Conservation (phyloP, 2,113 vertebrate genomes). For the Eidolon helvum region DNA sequence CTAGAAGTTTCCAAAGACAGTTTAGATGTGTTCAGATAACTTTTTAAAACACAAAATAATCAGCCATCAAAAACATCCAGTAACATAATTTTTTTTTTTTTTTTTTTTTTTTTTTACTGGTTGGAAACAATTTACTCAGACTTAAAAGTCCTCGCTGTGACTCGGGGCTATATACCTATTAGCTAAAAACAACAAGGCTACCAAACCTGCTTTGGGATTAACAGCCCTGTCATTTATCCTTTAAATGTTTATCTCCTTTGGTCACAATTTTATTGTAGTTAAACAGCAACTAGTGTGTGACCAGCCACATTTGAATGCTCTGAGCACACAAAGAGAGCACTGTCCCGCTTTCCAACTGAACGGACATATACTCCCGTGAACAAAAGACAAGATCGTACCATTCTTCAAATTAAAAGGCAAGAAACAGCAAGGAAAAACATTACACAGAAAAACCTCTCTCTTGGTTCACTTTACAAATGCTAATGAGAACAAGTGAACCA, state of each 20-base stretch:
- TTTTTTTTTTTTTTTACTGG: not conserved
- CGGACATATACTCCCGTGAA: conserved; percentile 67
- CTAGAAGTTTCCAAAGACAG: not conserved
- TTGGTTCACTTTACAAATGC: conserved; percentile 77
- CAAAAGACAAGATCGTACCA: conserved; percentile 76
- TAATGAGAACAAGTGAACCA: conserved; percentile 70
- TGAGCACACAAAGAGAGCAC: conserved; percentile 56
- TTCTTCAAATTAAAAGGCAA: conserved; percentile 76
- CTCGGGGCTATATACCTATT: conserved; percentile 31
- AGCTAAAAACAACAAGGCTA: conserved; percentile 68
- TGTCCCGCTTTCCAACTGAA: conserved; percentile 75
- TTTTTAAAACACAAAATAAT: conserved; percentile 22
- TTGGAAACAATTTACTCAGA: not conserved
- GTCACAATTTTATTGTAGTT: conserved; percentile 76
- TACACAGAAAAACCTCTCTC: conserved; percentile 74
- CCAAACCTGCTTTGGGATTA: conserved; percentile 66
- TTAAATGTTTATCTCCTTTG: conserved; percentile 73
- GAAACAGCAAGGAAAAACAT: conserved; percentile 70
- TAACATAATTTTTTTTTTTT: not conserved
- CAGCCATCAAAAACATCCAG: not conserved
- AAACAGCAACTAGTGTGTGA: conserved; percentile 77
- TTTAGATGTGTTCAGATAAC: not conserved
- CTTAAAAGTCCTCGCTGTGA: conserved; percentile 15
- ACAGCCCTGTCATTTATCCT: conserved; percentile 73
- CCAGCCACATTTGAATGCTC: conserved; percentile 51